Percentiles rank a stretch among this genome's conserved stretches.
Conservation (phyloP, 2,888 invertebrate species). For the Drosophila conformis region DNA sequence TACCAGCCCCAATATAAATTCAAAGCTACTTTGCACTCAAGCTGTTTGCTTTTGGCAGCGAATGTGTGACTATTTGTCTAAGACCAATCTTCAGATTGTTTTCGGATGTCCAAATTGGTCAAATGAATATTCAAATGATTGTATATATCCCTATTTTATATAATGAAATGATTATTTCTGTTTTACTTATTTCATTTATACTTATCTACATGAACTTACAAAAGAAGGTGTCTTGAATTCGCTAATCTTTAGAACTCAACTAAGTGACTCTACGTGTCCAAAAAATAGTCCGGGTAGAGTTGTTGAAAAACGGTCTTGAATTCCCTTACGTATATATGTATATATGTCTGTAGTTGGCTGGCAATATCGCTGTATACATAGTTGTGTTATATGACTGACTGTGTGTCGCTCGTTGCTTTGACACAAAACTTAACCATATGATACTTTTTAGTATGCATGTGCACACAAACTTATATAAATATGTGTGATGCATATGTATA, state of each 20-base stretch:
- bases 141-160: background rate
- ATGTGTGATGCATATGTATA: background rate
- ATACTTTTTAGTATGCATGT: background rate
- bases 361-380: background rate
- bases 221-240: conserved; percentile 1
- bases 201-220: background rate
- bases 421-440: background rate
- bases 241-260: conserved; percentile 38
- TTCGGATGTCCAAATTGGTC: background rate
- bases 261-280: background rate
- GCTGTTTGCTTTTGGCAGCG: background rate
- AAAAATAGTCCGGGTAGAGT: conserved; percentile 22
- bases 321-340: background rate
- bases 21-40: background rate
- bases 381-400: background rate
- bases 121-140: background rate
- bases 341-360: background rate
- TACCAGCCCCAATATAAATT: background rate
- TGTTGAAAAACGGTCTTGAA: conserved; percentile 20
- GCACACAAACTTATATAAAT: background rate
- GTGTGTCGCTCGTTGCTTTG: background rate
- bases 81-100: background rate
- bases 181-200: background rate
- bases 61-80: background rate
- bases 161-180: background rate